phyloP scores from a whole-genome alignment of 2,797 vertebrate species.

The Cryptoprocta ferox region DNA sequence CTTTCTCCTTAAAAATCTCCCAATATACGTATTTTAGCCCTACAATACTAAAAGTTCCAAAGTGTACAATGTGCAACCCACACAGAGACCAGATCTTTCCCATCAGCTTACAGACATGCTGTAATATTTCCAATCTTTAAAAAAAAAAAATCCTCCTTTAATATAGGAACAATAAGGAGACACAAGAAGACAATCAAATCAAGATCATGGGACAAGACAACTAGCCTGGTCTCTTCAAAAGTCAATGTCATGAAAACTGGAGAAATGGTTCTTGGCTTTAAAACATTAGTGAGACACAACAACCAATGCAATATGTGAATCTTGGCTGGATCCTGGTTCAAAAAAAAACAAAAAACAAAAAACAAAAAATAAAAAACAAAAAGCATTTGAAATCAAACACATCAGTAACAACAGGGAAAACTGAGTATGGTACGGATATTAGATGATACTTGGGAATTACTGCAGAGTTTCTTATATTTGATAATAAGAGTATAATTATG shows the following conservation, averaged over 20 bases:
- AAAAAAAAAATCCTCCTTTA: not conserved
- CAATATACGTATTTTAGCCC: not conserved
- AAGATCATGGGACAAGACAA: slow-evolving; percentile 59
- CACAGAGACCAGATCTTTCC: slow-evolving; percentile 41
- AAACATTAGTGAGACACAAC: slow-evolving; percentile 67
- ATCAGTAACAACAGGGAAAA: slow-evolving; percentile 57
- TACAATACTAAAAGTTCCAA: not conserved
- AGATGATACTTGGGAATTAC: slow-evolving; percentile 21
- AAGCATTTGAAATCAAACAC: slow-evolving; percentile 63
- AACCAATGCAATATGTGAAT: slow-evolving; percentile 62
- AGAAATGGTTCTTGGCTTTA: slow-evolving; percentile 69
- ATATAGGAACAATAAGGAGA: slow-evolving; percentile 45
- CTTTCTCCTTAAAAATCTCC: slow-evolving; percentile 59
- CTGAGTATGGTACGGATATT: slow-evolving; percentile 2
- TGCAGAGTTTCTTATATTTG: slow-evolving; percentile 34
- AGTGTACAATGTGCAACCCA: not conserved
- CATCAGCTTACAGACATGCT: slow-evolving; percentile 14
- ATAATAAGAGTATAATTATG: not conserved
- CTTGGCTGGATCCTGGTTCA: slow-evolving; percentile 67
- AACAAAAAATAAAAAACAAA: not conserved
- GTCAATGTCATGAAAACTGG: slow-evolving; percentile 64
- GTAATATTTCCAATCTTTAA: not conserved
- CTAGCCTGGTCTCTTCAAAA: slow-evolving; percentile 70
- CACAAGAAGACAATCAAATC: slow-evolving; percentile 65
- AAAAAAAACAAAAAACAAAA: not conserved